These are phyloP conservation scores for Elachura formosa DNA, from an alignment of 2,113 vertebrate genomes.

Conservation along the genomic window DNA sequence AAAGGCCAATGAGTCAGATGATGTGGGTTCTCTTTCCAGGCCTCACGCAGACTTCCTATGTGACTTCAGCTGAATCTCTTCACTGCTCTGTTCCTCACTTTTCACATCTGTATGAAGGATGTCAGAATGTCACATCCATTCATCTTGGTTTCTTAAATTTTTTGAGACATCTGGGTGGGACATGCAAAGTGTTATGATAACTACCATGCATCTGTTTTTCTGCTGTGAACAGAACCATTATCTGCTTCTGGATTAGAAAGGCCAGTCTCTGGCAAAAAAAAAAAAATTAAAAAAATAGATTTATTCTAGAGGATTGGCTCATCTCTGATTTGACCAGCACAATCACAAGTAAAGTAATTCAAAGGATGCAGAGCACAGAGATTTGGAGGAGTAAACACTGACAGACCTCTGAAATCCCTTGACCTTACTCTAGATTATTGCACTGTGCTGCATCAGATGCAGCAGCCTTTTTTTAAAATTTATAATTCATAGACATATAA, in stretches of 20 bases:
- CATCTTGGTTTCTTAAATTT: slow-evolving; percentile 38
- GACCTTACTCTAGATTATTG: slow-evolving; percentile 56
- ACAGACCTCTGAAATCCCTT: slow-evolving; percentile 39
- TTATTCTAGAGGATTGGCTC: not conserved
- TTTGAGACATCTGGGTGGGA: slow-evolving; percentile 59
- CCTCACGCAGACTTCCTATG: slow-evolving; percentile 44
- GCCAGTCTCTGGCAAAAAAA: not conserved
- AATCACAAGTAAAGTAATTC: slow-evolving; percentile 18
- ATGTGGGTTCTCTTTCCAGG: slow-evolving; percentile 56
- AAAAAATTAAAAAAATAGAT: not conserved
- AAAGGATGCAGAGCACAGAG: slow-evolving; percentile 10
- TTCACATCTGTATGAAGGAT: slow-evolving; percentile 53
- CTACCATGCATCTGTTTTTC: slow-evolving; percentile 44
- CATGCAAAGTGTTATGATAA: slow-evolving; percentile 44
- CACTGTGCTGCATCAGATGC: not conserved
- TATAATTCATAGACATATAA: slow-evolving; percentile 61
- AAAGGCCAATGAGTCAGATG: slow-evolving; percentile 58
- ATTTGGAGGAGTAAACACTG: slow-evolving; percentile 17
- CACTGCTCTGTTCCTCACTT: slow-evolving; percentile 14
- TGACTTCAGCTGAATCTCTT: not conserved
- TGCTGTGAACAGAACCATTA: slow-evolving; percentile 42
- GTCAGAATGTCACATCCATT: slow-evolving; percentile 50
- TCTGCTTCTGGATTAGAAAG: not conserved
- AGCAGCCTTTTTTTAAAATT: not conserved
- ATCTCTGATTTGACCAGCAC: not conserved